These are phyloP conservation scores for Lindbergichthys nudifrons DNA, from an alignment of 2,797 vertebrate genomes.

Conservation along the genomic window DNA sequence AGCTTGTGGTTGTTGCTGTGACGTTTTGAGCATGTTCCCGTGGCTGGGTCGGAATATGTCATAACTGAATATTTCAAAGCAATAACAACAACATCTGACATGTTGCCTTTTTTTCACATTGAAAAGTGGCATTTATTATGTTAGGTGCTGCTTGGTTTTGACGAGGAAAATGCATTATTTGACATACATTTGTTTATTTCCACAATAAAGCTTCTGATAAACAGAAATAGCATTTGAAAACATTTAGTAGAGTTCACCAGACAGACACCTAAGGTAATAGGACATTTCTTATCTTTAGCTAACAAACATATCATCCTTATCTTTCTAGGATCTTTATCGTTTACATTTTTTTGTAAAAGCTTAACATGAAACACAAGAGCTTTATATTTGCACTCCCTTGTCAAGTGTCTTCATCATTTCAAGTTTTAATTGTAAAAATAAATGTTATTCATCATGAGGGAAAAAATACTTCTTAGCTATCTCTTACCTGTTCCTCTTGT, in stretches of 20 bases:
- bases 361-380: too few relatives aligned
- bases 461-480: too few relatives aligned
- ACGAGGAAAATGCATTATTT: neutral
- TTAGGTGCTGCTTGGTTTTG: neutral
- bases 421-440: too few relatives aligned
- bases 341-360: too few relatives aligned
- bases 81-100: conserved; percentile 1
- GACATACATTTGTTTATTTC: neutral
- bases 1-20: conserved; percentile 28
- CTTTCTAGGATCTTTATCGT: too few relatives aligned
- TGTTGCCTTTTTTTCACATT: neutral
- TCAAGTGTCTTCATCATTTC: too few relatives aligned
- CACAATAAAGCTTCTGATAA: neutral
- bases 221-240: neutral
- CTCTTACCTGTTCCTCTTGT: neutral
- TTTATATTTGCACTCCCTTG: too few relatives aligned
- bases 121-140: conserved; percentile 5
- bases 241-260: neutral
- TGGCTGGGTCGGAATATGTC: conserved; percentile 18
- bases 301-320: neutral
- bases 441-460: too few relatives aligned
- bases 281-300: neutral
- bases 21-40: conserved; percentile 15
- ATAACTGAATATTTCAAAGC: conserved; percentile 15
- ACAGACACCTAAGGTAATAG: neutral